Percentiles rank a stretch among this genome's conserved stretches.
Evolutionary conservation across 2,113 vertebrate genomes (phyloP).

Genomic region (Lates calcarifer): DNA sequence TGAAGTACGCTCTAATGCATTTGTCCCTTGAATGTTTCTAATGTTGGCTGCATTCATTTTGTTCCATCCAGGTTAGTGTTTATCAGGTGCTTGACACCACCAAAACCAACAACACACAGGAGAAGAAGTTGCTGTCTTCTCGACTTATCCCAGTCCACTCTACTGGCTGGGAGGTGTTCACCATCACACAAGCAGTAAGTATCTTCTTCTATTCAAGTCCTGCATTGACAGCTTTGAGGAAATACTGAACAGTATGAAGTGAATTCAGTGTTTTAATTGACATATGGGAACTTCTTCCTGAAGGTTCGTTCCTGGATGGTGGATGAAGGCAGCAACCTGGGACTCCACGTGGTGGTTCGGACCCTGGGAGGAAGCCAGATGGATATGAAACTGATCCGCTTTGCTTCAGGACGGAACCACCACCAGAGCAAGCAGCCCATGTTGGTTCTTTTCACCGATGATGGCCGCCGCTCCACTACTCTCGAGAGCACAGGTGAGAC

Average conservation of each 20-base stretch:
- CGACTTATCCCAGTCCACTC: conserved; percentile 87
- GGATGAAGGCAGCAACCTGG: conserved; percentile 87
- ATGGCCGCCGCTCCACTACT: conserved; percentile 82
- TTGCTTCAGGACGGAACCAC: conserved; percentile 85
- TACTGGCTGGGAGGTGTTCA: conserved; percentile 92
- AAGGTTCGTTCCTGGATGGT: conserved; percentile 89
- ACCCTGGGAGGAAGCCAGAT: conserved; percentile 66
- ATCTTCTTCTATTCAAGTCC: neutral
- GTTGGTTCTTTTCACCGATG: conserved; percentile 92
- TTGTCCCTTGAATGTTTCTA: neutral
- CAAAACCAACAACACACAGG: conserved; percentile 73
- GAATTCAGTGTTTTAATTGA: neutral
- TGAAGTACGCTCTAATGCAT: too few species aligned
- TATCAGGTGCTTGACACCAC: conserved; percentile 86
- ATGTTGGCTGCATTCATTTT: neutral
- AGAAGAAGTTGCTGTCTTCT: conserved; percentile 87
- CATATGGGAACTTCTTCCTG: neutral
- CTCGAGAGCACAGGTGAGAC: conserved; percentile 80
- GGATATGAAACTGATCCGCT: conserved; percentile 83
- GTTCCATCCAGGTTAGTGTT: conserved; percentile 86
- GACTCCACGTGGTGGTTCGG: conserved; percentile 87
- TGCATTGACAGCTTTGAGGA: neutral
- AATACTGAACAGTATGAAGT: neutral
- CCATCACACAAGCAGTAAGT: conserved; percentile 91
- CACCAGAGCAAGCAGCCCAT: conserved; percentile 94